Base-by-base conservation (phyloP, 2,797 vertebrate genomes). In the Eutrigla gurnardus region DNA sequence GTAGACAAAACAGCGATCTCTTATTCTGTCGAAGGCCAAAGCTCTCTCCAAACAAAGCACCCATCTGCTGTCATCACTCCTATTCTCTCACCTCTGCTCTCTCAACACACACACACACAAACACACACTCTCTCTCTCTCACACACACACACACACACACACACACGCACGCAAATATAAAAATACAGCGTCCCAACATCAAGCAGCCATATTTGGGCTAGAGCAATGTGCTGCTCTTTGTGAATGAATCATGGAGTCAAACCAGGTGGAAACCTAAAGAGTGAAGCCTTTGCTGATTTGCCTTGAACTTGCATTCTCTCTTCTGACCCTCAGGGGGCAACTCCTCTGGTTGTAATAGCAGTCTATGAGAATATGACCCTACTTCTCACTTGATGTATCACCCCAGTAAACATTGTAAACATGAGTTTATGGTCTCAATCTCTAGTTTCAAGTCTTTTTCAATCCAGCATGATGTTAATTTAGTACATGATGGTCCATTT, bases 41-140 rank as follows among this genome's bases (percentile, higher is more conserved):
- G 70, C 77, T 59, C 69, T 86, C 66, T 91, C 81, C 82, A 90
- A 90, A 92, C 83, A 91, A 68, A 81, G 69, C 86, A 80, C 86
- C 88, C 81, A 82, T 84, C 65, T 82, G 65, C 81, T 88, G 85
- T 90, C 85, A 83, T 77, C 82, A 67, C 75, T 39, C 39, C 59
- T 70, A 70, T 68, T 83, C 81, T 87, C 78, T 79, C 84, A 88
- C 83, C 78, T 86, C 78, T 6, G 14, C 52, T 83, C 78, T 78
- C 64, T 76, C 70, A 80, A 70, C 65, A 74, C 62, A 75, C 77
- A 63, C 63, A 57, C 43, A 35, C 25, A 17, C 58, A 43, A 12
- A 0, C n/a, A 2, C 57, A 1, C 54, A 0, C 17, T 1, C 47
- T 0, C 49, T 3, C 49, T 1, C 49, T 0, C 49, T 1, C 69